Conservation (phyloP, 1,140 invertebrate genomes). For the Lasioglossum albipes region DNA sequence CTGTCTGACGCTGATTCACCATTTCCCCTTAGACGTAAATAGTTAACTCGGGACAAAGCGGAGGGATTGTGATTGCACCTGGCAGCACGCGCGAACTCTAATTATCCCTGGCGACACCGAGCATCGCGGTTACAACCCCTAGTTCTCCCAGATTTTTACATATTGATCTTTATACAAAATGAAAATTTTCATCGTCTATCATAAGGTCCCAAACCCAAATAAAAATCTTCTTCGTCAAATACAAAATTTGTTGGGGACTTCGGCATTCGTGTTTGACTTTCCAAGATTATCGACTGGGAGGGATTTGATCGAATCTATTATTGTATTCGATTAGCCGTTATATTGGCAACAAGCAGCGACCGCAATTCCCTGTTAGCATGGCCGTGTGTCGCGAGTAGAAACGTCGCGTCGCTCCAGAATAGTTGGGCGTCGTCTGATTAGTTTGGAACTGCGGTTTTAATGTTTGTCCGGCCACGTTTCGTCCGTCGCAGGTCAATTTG, state of each 20-base stretch:
- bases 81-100: neutral
- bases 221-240: too few species aligned
- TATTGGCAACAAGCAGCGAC: neutral
- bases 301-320: neutral
- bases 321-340: constrained; percentile 1
- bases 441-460: constrained; percentile 38
- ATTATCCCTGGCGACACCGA: too few species aligned
- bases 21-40: neutral
- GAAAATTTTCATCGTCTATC: too few species aligned
- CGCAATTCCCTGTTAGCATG: neutral
- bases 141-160: neutral
- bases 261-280: too few species aligned
- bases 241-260: too few species aligned
- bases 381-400: neutral
- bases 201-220: too few species aligned
- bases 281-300: neutral
- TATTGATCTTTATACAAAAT: too few species aligned
- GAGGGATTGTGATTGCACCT: too few species aligned
- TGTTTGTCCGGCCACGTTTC: constrained; percentile 25
- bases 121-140: neutral
- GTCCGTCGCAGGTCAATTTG: constrained; percentile 4
- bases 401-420: constrained; percentile 11
- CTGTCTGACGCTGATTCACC: neutral
- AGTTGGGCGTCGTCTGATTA: constrained; percentile 38
- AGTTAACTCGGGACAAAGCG: neutral